Base-by-base conservation (phyloP, 2,797 vertebrate genomes). In the Anguilla anguilla region DNA sequence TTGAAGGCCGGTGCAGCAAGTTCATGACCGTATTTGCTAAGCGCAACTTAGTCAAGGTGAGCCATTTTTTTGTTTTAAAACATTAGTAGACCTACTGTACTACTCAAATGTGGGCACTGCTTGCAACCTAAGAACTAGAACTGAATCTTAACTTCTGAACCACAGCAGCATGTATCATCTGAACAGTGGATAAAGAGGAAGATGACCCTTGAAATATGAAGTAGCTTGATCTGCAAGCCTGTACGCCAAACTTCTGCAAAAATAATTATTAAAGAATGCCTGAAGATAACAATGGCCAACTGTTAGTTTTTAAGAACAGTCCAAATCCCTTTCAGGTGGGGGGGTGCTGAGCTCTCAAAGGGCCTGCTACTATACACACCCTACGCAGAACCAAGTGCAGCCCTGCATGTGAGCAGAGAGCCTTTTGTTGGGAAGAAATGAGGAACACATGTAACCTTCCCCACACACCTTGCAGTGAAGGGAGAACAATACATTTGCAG, bases 371-470 rank as follows among this genome's bases (percentile, higher is more conserved):
- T 46, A 46, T 46, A 43, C 4, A 43, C 15, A 43, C 17, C 5
- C 17, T 69, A n/a, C 64, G 10, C 57, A 17, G 3, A 49, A 6
- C 67, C 9, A 72, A 59, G 6, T 15, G 49, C 53, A n/a, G 31
- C 28, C 39, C 39, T 59, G 55, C 25, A 86, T 61, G 55, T 57
- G 31, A 35, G 59, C 15, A 39, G 39, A 35, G 3, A n/a, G 43
- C 9, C 28, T 61, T 43, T 69, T 1, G 51, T 61, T 35, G n/a
- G 51, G 10, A 67, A 19, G 69, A 35, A 84, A 87, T 77, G 49
- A 84, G 67, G 87, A 87, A 85, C 83, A 57, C 84, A 55, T 39
- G 22, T 64, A 43, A 85, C 49, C 46, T 39, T 46, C 64, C 35
- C 83, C 15, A 43, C 43, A 84, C 22, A 28, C 53, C 51, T 72